Base-by-base conservation (phyloP, 1,140 invertebrate genomes). In the Phocides pigmalion region DNA sequence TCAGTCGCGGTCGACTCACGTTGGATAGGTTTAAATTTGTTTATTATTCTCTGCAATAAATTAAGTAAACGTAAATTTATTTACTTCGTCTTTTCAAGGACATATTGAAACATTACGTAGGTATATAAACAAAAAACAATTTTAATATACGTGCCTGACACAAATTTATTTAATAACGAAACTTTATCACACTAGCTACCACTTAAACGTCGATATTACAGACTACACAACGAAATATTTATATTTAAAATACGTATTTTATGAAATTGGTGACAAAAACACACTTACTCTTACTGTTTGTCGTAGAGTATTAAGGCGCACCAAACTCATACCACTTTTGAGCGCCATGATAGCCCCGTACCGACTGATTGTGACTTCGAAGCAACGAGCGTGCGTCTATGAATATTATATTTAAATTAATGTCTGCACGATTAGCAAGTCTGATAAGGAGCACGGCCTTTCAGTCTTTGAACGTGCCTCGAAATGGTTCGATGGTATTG, bases 261-360 rank as follows among this genome's bases (percentile, higher is more conserved):
- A n/a, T n/a, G n/a, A n/a, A n/a, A n/a, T 44, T 9, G 8, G 42
- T 53, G 16, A 9, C 11, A 11, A 41, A 41, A 49, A 14, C 35
- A 17, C 61, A 85, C 82, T 56, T 72, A 89, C 87, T 68, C 82
- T 65, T 15, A 70, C 22, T 4, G 70, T 51, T 53, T 75, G 80
- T 9, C 74, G 72, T 4, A 86, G 50, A 19, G 70, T 16, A 58
- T 70, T 74, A 1, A 81, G 59, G 19, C 76, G 73, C 17, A 87
- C 49, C 49, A 86, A 82, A 74, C 75, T 70, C 32, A 72, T 78
- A 70, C 81, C 76, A 42, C 63, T 74, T 54, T 72, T 81, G 54
- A 90, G 74, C 71, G 85, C 84, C 87, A 90, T 90, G 9, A 71
- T 83, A 68, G n/a, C 17, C n/a, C n/a, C n/a, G n/a, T n/a, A n/a